Evolutionary conservation across 2,888 invertebrate genomes (phyloP).

Genomic region (Drosophila stalkeri): DNA sequence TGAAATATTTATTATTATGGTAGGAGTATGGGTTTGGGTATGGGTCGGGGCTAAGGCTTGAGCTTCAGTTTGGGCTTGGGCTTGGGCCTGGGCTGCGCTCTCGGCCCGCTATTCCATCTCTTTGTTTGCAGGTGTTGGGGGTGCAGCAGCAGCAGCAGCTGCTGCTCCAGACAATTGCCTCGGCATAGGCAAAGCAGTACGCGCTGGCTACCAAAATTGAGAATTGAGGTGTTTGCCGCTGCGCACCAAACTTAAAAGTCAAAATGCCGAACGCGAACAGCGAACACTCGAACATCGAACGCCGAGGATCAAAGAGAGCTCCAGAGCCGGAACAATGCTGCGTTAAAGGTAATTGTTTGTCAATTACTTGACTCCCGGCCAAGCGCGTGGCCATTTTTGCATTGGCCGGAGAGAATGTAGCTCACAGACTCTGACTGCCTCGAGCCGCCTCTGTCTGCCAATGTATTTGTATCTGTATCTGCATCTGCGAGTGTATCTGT

Average conservation of each 20-base stretch:
- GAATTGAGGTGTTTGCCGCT: conserved; percentile 77
- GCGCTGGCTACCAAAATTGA: conserved; percentile 74
- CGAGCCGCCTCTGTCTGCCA: conserved; percentile 1
- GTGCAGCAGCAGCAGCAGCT: conserved; percentile 46
- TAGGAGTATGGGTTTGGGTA: conserved; percentile 29
- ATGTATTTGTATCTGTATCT: conserved; percentile 6
- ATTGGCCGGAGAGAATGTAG: conserved; percentile 24
- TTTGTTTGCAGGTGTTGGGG: conserved; percentile 70
- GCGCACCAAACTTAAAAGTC: conserved; percentile 71
- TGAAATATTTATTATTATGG: conserved; percentile 82
- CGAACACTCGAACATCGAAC: neutral
- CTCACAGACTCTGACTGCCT: conserved; percentile 8
- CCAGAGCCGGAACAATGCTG: conserved; percentile 75
- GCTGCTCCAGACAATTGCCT: conserved; percentile 44
- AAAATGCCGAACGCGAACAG: conserved; percentile 68
- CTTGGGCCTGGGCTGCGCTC: conserved; percentile 10
- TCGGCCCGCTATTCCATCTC: conserved; percentile 21
- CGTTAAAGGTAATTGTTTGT: conserved; percentile 84
- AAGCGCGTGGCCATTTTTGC: conserved; percentile 62
- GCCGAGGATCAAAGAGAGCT: conserved; percentile 64
- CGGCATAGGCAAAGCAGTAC: conserved; percentile 73
- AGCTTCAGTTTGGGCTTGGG: neutral
- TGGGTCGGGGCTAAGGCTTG: conserved; percentile 12
- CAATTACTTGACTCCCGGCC: conserved; percentile 83
- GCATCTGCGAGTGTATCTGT: neutral